Evolutionary conservation across 2,888 invertebrate species (phyloP).

Genomic region (Patella pellucida): DNA sequence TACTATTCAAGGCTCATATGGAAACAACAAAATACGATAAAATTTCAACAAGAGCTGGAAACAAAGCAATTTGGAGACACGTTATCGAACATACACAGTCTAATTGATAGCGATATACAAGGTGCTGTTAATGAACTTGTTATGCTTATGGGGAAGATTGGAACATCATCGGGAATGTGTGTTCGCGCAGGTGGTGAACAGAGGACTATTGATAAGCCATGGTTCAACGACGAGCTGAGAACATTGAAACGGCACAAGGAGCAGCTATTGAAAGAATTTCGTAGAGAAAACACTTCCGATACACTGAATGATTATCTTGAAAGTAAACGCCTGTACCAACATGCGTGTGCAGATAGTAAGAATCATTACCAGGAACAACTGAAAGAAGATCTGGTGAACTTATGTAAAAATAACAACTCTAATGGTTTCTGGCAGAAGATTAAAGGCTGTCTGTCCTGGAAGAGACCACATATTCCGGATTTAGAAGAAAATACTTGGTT

Average conservation of each 20-base stretch:
- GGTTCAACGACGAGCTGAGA: background rate
- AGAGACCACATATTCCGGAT: no score
- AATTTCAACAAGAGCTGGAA: no score
- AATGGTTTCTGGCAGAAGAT: background rate
- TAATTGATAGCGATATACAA: no score
- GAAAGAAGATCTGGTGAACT: background rate
- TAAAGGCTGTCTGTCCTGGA: background rate
- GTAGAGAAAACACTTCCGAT: background rate
- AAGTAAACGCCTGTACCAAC: background rate
- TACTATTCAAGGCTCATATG: no score
- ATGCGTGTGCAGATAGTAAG: background rate
- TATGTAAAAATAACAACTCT: background rate
- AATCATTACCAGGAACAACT: background rate
- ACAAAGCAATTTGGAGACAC: no score
- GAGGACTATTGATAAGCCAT: background rate
- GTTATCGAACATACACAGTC: no score
- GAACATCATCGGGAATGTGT: no score
- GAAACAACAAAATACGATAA: no score
- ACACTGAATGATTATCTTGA: background rate
- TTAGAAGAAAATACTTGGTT: background rate
- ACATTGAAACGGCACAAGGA: background rate
- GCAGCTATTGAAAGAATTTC: background rate
- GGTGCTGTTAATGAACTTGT: no score
- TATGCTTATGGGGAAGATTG: no score
- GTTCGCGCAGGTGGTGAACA: no score